These are phyloP conservation scores for Brachionus manjavacas DNA, from an alignment of 1,140 invertebrate species.

Conservation along the genomic window DNA sequence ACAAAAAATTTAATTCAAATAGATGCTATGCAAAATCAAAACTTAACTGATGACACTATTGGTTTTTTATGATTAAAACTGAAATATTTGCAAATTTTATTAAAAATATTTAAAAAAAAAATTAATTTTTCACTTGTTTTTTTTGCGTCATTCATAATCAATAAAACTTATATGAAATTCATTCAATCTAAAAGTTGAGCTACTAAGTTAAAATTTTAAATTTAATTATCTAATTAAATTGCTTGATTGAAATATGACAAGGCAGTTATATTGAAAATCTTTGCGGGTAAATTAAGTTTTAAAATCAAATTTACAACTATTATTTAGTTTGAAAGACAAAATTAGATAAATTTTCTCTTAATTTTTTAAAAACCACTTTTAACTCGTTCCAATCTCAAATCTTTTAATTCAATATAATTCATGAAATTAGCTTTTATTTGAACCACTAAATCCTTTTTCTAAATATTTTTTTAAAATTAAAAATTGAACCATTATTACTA, in stretches of 20 bases:
- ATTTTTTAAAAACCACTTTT: neutral
- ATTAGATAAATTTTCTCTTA: neutral
- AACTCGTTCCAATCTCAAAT: neutral
- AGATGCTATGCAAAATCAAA: neutral
- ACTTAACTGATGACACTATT: neutral
- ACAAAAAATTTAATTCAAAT: neutral
- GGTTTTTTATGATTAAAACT: neutral
- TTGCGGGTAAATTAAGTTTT: neutral
- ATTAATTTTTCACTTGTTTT: neutral
- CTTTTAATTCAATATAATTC: neutral
- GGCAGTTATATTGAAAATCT: neutral
- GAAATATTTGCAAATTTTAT: neutral
- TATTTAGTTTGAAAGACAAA: neutral
- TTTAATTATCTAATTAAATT: neutral
- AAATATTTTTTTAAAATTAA: neutral
- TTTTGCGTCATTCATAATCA: neutral
- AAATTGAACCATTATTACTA: neutral
- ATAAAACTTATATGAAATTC: neutral
- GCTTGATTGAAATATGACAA: neutral
- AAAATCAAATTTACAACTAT: neutral
- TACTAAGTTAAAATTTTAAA: neutral
- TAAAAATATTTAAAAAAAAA: neutral
- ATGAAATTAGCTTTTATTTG: neutral
- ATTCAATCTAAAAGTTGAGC: neutral
- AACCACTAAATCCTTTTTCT: neutral